Evolutionary conservation across 64 coral and sea anemone species (phyloP), one percentile per base, ranked within the genome.

Genomic region (Stylophora pistillata): DNA sequence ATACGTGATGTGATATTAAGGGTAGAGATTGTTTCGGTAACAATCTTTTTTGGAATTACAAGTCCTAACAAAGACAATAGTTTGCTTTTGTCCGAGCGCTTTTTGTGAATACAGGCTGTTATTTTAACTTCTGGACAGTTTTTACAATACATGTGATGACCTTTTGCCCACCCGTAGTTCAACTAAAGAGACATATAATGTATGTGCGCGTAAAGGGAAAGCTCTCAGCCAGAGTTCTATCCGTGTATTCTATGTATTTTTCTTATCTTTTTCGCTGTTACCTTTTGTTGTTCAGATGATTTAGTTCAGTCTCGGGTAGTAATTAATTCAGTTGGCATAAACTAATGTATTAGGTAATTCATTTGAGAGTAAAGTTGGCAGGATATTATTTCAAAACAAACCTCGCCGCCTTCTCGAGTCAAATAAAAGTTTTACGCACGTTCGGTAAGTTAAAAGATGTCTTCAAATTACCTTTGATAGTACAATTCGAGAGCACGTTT

Each of bases 361-460:
- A 25, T 28, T 57, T 9, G 16, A 78, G 21, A 78, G 21, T 3
- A 53, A 78, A 56, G n/a, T 2, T 53, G 75, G 75, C 53, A 29
- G 75, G 52, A 54, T 25, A 28, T 78, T 76, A 27, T 28, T 56
- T 56, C 56, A 78, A 78, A 78, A 55, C 73, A 52, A 53, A 76
- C 41, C 53, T 76, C 17, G 31, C 17, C 23, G 20, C 9, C 23
- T 18, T 76, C 53, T 53, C 37, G 37, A 76, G 37, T 52, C 34
- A 76, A 52, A 76, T 76, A 53, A 11, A 53, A 13, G 13, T 10
- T 76, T 78, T 55, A 10, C 52, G 53, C 32, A 9, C 6, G 52
- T 53, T 47, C 75, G 75, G 75, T 29, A 29, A 78, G 75, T 78
- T 78, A 25, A 78, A 78, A 78, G 74, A 53, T 53, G 9, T 53